phyloP scores from a whole-genome alignment of 2,113 vertebrate species.

The Chascanopsetta lugubris region DNA sequence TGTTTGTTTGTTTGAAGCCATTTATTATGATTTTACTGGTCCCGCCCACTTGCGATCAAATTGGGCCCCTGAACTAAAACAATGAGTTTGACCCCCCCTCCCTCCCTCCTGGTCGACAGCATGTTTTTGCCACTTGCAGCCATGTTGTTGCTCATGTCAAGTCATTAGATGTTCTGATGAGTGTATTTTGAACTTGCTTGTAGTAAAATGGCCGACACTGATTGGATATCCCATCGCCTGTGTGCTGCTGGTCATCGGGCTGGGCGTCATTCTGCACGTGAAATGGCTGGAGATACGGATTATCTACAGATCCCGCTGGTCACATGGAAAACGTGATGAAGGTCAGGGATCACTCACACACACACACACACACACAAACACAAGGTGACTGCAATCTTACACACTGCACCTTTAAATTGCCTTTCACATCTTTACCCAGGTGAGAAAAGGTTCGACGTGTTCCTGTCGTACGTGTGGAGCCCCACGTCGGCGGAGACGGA shows the following conservation, averaged over 20 bases:
- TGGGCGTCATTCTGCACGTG: constrained; percentile 66
- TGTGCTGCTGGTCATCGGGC: constrained; percentile 62
- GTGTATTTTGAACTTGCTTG: constrained; percentile 15
- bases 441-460: constrained; percentile 87
- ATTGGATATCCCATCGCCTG: constrained; percentile 43
- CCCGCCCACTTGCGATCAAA: no score
- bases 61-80: no score
- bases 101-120: neutral
- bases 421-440: constrained; percentile 68
- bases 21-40: no score
- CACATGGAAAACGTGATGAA: constrained; percentile 56
- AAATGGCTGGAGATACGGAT: constrained; percentile 87
- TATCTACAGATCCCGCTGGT: constrained; percentile 79
- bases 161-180: neutral
- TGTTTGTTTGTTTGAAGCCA: no score
- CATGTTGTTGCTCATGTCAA: neutral
- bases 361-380: neutral
- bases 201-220: constrained; percentile 32
- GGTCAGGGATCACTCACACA: constrained; percentile 77
- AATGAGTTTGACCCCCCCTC: no score
- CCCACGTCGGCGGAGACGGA: constrained; percentile 32
- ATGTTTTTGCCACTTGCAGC: neutral
- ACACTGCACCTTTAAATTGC: neutral
- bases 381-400: neutral
- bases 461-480: constrained; percentile 85